Conservation (phyloP, 1,140 invertebrate species). For the Calephelis virginiensis region DNA sequence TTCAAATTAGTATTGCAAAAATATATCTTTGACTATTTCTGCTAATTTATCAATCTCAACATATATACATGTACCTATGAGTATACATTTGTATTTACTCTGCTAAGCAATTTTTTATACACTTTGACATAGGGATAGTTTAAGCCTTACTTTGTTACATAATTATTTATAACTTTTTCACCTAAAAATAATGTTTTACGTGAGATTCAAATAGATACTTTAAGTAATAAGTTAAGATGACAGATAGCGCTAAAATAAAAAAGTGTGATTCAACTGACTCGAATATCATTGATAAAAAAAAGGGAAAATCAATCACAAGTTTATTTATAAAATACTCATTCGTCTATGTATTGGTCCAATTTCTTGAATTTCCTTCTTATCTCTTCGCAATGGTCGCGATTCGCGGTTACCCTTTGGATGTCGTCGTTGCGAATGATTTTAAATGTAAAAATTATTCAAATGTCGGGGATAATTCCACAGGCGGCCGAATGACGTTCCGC, state of each 20-base stretch:
- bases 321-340: neutral
- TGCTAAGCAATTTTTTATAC: no score
- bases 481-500: slow-evolving; percentile 53
- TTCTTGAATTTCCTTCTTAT: slow-evolving; percentile 62
- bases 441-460: slow-evolving; percentile 79
- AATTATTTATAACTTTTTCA: no score
- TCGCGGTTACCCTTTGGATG: slow-evolving; percentile 77
- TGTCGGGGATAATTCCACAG: slow-evolving; percentile 59
- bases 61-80: no score
- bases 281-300: neutral
- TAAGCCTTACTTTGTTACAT: no score
- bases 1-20: no score
- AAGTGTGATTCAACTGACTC: neutral
- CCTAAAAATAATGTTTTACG: no score
- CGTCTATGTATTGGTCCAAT: slow-evolving; percentile 12
- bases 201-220: no score
- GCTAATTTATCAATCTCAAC: no score
- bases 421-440: slow-evolving; percentile 76
- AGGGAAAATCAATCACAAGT: neutral
- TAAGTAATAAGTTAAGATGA: no score
- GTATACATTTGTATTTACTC: no score
- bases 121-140: no score
- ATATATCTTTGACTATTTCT: no score
- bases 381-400: slow-evolving; percentile 71
- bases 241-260: neutral